Conservation (phyloP, 2,888 invertebrate species). For the Mactromeris polynyma region DNA sequence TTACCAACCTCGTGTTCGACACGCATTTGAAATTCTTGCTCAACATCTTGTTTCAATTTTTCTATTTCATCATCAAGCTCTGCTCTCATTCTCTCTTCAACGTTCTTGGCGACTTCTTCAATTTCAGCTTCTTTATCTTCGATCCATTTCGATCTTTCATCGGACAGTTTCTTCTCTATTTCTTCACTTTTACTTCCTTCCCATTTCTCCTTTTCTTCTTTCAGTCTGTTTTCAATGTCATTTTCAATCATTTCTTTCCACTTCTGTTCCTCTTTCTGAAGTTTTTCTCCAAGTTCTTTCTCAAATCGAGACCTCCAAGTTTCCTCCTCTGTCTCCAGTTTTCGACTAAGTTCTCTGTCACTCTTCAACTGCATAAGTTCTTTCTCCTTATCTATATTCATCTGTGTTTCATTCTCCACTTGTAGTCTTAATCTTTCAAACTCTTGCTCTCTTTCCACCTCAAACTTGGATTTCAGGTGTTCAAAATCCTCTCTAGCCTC, state of each 20-base stretch:
- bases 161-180: slow-evolving; percentile 35
- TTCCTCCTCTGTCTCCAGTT: slow-evolving; percentile 67
- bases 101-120: slow-evolving; percentile 37
- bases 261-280: slow-evolving; percentile 66
- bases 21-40: slow-evolving; percentile 57
- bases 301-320: slow-evolving; percentile 74
- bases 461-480: slow-evolving; percentile 55
- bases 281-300: slow-evolving; percentile 57
- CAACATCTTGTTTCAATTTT: slow-evolving; percentile 53
- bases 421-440: slow-evolving; percentile 43
- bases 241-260: slow-evolving; percentile 67
- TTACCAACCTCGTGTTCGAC: slow-evolving; percentile 67
- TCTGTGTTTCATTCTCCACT: slow-evolving; percentile 54
- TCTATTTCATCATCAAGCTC: slow-evolving; percentile 66
- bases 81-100: slow-evolving; percentile 49
- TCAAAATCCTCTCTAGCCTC: slow-evolving; percentile 58
- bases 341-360: slow-evolving; percentile 65
- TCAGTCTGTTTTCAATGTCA: slow-evolving; percentile 60
- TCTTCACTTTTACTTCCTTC: slow-evolving; percentile 40
- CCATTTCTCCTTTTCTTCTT: slow-evolving; percentile 58
- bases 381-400: slow-evolving; percentile 52
- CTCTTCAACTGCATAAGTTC: slow-evolving; percentile 52
- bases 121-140: slow-evolving; percentile 62
- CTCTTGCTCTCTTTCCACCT: slow-evolving; percentile 51
- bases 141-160: slow-evolving; percentile 46